Evolutionary conservation across 2,113 vertebrate species (phyloP).

Genomic region (Oreochromis aureus): DNA sequence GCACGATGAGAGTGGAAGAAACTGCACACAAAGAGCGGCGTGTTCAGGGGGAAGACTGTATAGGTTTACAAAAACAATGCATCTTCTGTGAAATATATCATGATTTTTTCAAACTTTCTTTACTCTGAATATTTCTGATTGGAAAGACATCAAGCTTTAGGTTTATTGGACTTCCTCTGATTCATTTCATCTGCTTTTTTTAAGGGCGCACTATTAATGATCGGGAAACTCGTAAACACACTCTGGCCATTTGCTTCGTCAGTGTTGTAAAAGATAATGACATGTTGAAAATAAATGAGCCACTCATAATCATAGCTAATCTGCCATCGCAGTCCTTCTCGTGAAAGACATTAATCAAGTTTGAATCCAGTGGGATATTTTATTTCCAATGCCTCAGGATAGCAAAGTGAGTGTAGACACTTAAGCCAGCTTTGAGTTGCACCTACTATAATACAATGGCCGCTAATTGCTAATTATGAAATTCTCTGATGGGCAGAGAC

Average conservation of each 20-base stretch:
- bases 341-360: constrained; percentile 68
- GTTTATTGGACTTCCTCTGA: neutral
- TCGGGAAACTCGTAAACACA: constrained; percentile 38
- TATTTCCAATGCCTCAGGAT: constrained; percentile 52
- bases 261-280: constrained; percentile 71
- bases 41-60: neutral
- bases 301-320: constrained; percentile 68
- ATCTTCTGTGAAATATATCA: neutral
- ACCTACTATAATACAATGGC: constrained; percentile 44
- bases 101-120: neutral
- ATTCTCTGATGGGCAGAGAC: constrained; percentile 47
- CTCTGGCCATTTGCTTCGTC: constrained; percentile 57
- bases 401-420: constrained; percentile 43
- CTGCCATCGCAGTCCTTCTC: constrained; percentile 66
- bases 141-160: neutral
- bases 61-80: neutral
- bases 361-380: constrained; percentile 56
- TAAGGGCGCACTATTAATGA: constrained; percentile 33
- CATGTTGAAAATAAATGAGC: constrained; percentile 73
- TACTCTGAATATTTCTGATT: neutral
- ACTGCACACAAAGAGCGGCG: neutral
- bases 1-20: neutral
- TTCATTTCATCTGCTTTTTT: neutral
- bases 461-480: constrained; percentile 64
- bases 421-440: constrained; percentile 43